These are phyloP conservation scores for Dermolepida albohirtum DNA, from an alignment of 2,888 invertebrate species.

Conservation along the genomic window DNA sequence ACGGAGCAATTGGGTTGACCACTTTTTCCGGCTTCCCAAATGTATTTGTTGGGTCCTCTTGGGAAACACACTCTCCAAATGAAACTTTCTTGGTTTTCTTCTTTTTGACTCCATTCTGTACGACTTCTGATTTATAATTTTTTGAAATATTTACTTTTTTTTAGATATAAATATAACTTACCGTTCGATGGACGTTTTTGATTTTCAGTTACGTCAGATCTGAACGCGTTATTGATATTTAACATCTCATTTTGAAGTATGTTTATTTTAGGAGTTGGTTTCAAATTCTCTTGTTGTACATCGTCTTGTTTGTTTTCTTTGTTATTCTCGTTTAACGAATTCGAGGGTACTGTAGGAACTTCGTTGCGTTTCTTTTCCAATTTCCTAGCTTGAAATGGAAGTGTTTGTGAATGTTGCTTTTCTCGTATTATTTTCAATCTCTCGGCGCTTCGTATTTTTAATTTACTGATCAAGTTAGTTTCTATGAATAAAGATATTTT, in stretches of 20 bases:
- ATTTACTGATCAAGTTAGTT: not conserved
- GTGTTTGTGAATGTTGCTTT: not conserved
- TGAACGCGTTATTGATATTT: not conserved
- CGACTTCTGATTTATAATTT: slow-evolving; percentile 2
- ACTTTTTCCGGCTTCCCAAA: not conserved
- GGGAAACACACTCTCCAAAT: slow-evolving; percentile 14
- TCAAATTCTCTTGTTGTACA: not conserved
- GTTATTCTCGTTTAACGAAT: not conserved
- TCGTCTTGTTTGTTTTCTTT: not conserved
- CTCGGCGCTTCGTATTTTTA: slow-evolving; percentile 8
- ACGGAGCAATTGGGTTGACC: not conserved
- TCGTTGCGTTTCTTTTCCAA: not conserved
- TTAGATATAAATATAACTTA: not conserved
- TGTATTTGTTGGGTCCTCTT: slow-evolving; percentile 4
- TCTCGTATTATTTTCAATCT: slow-evolving; percentile 14
- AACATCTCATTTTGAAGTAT: slow-evolving; percentile 14
- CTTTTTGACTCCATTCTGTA: not conserved
- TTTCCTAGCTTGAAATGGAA: not conserved
- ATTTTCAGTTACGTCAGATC: not conserved
- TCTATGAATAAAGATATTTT: slow-evolving; percentile 3
- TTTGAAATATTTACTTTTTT: not conserved
- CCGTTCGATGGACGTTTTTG: slow-evolving; percentile 10
- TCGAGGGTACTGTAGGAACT: not conserved
- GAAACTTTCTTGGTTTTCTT: slow-evolving; percentile 27
- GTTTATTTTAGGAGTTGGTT: not conserved